Percentiles rank a stretch among this genome's conserved stretches.
These are phyloP conservation scores for Dryocosmus kuriphilus DNA, from an alignment of 2,888 invertebrate genomes.

Conservation along the genomic window DNA sequence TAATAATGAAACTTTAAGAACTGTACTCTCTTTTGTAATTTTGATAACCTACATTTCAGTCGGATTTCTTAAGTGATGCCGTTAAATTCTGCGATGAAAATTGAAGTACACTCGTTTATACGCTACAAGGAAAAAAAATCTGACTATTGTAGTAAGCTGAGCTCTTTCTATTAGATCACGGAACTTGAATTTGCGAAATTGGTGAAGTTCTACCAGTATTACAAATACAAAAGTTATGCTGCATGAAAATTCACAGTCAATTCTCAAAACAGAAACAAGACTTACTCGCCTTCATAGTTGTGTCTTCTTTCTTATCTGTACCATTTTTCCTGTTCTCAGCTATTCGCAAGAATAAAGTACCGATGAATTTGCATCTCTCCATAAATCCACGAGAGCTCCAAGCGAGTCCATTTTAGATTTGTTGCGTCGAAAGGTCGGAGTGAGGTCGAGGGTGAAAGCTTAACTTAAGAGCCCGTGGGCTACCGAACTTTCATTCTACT, in stretches of 20 bases:
- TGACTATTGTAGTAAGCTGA: too few species aligned
- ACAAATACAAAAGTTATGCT: too few species aligned
- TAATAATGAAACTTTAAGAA: too few species aligned
- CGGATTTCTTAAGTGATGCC: neutral
- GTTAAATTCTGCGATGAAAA: neutral
- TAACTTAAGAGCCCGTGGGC: conserved; percentile 12
- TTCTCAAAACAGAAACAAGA: neutral
- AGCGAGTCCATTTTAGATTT: conserved; percentile 62
- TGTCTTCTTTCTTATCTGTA: conserved; percentile 27
- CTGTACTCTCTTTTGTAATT: too few species aligned
- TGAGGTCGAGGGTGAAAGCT: conserved; percentile 28
- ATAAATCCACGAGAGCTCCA: conserved; percentile 60
- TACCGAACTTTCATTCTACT: neutral
- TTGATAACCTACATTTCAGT: too few species aligned
- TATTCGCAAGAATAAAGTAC: conserved; percentile 63
- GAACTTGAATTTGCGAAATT: too few species aligned
- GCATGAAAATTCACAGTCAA: too few species aligned
- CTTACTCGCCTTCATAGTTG: neutral
- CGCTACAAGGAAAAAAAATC: conserved; percentile 1
- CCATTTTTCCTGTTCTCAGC: conserved; percentile 43
- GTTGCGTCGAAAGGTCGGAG: conserved; percentile 47
- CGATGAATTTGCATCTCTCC: conserved; percentile 70
- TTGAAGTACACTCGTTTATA: too few species aligned
- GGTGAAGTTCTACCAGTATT: too few species aligned
- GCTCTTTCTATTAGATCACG: too few species aligned